phyloP scores from a whole-genome alignment of 2,888 invertebrate genomes.

The Cheilosia variabilis region DNA sequence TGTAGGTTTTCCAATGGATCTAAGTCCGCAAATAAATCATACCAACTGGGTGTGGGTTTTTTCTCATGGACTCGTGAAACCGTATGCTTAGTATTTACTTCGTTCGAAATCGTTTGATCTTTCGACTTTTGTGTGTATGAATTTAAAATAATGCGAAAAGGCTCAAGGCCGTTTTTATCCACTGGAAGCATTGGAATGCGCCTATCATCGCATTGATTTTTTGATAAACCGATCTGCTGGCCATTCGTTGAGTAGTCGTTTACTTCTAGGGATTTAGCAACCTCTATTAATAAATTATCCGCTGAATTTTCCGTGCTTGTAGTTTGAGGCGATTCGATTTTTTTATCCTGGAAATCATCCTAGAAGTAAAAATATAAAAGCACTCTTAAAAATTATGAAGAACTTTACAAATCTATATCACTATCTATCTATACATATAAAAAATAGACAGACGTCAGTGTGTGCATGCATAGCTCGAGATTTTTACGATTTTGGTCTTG shows the following conservation, averaged over 20 bases:
- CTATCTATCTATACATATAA: too few species aligned
- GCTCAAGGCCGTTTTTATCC: not conserved
- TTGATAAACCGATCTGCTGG: conserved; percentile 19
- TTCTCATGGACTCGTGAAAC: conserved; percentile 11
- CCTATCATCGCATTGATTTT: conserved; percentile 25
- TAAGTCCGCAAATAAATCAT: conserved; percentile 81
- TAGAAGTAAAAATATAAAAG: conserved; percentile 32
- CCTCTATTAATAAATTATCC: conserved; percentile 40
- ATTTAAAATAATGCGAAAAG: not conserved
- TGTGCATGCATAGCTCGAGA: too few species aligned
- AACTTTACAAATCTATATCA: too few species aligned
- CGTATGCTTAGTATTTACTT: not conserved
- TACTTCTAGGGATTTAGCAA: conserved; percentile 42
- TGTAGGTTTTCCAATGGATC: conserved; percentile 81
- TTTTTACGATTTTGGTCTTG: too few species aligned
- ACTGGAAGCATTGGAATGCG: conserved; percentile 33
- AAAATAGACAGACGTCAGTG: too few species aligned
- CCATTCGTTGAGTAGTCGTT: conserved; percentile 18
- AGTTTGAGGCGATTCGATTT: not conserved
- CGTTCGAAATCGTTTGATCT: not conserved
- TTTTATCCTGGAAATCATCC: conserved; percentile 58
- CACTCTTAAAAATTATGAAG: too few species aligned
- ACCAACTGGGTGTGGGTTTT: conserved; percentile 76
- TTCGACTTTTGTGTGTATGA: not conserved
- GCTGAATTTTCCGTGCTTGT: not conserved